Percentiles rank a stretch among this genome's conserved stretches.
These are phyloP conservation scores for Eciton burchellii DNA, from an alignment of 1,140 invertebrate species.

Conservation along the genomic window DNA sequence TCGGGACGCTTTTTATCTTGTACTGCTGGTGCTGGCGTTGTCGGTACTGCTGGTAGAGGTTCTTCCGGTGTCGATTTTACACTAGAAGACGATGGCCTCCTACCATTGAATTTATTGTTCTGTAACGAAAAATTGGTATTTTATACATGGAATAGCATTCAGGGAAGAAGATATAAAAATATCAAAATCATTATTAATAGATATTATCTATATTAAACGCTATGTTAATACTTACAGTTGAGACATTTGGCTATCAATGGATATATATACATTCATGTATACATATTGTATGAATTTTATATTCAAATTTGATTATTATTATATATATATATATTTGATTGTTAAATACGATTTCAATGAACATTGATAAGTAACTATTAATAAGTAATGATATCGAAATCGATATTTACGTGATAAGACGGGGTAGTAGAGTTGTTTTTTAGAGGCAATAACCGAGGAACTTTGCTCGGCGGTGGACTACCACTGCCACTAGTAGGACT, in stretches of 20 bases:
- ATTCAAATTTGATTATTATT: neutral
- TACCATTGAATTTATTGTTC: slow-evolving; percentile 84
- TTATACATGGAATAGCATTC: neutral
- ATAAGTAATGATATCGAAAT: too few relatives aligned
- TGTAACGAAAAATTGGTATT: slow-evolving; percentile 56
- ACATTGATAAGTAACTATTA: too few relatives aligned
- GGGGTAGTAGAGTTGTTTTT: slow-evolving; percentile 80
- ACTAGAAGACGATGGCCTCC: slow-evolving; percentile 83
- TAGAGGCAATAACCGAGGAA: slow-evolving; percentile 83
- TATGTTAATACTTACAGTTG: neutral
- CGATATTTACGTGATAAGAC: slow-evolving; percentile 80
- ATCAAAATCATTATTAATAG: neutral
- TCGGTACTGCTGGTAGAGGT: slow-evolving; percentile 85
- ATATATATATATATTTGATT: slow-evolving; percentile 3
- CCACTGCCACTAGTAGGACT: slow-evolving; percentile 87
- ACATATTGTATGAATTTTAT: neutral
- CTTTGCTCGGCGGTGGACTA: slow-evolving; percentile 86
- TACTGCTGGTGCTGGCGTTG: slow-evolving; percentile 84
- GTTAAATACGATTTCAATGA: neutral
- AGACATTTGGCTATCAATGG: neutral
- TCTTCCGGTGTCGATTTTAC: slow-evolving; percentile 85
- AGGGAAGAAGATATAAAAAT: neutral
- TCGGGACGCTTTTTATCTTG: slow-evolving; percentile 85
- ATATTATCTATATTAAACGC: neutral
- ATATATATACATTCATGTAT: neutral